phyloP scores from a whole-genome alignment of 2,113 vertebrate species.

The Murina feae region DNA sequence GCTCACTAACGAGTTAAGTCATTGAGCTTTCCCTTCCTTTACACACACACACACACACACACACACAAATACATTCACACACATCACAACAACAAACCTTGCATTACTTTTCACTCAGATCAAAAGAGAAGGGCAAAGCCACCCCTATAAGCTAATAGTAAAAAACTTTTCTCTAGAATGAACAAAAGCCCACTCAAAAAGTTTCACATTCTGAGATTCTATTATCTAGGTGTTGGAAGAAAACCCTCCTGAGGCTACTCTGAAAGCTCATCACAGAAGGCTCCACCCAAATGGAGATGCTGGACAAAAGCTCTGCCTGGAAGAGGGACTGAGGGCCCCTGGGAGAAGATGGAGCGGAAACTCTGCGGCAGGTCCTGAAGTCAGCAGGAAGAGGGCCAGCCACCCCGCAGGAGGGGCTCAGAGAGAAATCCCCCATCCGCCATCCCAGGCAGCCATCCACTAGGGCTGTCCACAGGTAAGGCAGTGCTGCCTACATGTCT shows the following conservation, averaged over 20 bases:
- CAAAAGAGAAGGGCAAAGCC: neutral
- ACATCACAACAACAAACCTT: neutral
- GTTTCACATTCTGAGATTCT: neutral
- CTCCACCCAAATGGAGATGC: neutral
- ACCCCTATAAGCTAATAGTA: neutral
- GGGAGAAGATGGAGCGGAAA: neutral
- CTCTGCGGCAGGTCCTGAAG: neutral
- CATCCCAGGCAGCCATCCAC: rapidly evolving
- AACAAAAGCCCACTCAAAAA: neutral
- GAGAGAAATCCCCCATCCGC: neutral
- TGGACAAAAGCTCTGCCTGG: neutral
- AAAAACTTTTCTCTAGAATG: neutral
- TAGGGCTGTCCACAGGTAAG: neutral
- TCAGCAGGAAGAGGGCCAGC: neutral
- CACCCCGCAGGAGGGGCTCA: rapidly evolving
- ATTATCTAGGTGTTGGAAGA: neutral
- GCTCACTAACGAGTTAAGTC: neutral
- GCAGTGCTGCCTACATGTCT: neutral
- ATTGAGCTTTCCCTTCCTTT: neutral
- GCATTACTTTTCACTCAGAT: neutral
- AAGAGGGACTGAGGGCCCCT: neutral
- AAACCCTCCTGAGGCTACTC: neutral
- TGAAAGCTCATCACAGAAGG: neutral
- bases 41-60: neutral
- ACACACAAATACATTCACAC: neutral